These are phyloP conservation scores for Coboldia fuscipes DNA, from an alignment of 1,140 invertebrate species.

Conservation along the genomic window DNA sequence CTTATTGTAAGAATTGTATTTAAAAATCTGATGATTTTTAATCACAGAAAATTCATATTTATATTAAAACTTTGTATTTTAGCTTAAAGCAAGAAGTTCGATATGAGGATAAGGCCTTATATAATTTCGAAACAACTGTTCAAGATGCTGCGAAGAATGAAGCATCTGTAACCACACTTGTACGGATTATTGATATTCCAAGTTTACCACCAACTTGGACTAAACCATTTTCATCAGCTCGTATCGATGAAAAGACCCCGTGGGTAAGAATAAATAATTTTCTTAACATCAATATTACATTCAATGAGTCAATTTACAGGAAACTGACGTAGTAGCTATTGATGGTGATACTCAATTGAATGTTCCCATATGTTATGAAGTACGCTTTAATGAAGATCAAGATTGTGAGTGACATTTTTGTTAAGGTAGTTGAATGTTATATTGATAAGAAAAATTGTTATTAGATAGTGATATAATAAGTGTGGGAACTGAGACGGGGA, in stretches of 20 bases:
- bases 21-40: neutral
- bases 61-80: neutral
- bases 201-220: constrained; percentile 27
- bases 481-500: constrained; percentile 12
- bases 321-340: constrained; percentile 23
- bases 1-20: constrained; percentile 6
- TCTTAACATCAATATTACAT: no score
- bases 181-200: constrained; percentile 28
- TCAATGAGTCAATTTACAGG: no score
- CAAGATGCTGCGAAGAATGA: constrained; percentile 24
- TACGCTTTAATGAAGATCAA: constrained; percentile 10
- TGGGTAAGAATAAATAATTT: constrained; percentile 8
- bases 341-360: constrained; percentile 30
- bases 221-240: constrained; percentile 24
- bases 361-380: constrained; percentile 23
- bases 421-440: neutral
- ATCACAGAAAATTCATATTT: neutral
- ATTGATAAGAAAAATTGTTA: neutral
- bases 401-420: constrained; percentile 5
- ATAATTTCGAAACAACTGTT: constrained; percentile 5
- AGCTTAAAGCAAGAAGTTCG: constrained; percentile 5
- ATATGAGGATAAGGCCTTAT: constrained; percentile 5
- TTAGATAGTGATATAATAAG: constrained; percentile 1
- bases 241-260: constrained; percentile 24
- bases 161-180: constrained; percentile 21